Evolutionary conservation across 92 coral and sea anemone species (phyloP).

Genomic region (Palythoa heliodiscus): DNA sequence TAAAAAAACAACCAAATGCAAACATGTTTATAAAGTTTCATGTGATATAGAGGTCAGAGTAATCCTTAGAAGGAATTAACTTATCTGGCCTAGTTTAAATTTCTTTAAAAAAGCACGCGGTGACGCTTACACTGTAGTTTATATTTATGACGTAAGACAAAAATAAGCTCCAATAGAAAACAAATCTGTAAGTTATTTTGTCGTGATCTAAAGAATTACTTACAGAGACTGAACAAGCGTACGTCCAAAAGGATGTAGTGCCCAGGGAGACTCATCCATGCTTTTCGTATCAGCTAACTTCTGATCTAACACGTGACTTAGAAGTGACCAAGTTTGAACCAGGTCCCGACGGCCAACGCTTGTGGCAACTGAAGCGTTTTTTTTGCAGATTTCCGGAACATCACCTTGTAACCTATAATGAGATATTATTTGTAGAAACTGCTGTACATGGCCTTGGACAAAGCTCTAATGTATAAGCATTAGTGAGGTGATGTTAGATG

Average conservation of each 20-base stretch:
- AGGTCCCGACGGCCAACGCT: slow-evolving; percentile 93
- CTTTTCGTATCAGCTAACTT: slow-evolving; percentile 73
- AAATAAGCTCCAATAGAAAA: too few relatives aligned
- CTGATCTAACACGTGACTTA: slow-evolving; percentile 80
- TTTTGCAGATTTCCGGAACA: slow-evolving; percentile 85
- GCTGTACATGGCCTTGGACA: slow-evolving; percentile 5
- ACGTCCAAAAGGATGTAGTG: slow-evolving; percentile 94
- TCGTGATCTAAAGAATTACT: slow-evolving; percentile 35
- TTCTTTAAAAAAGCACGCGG: too few relatives aligned
- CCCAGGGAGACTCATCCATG: slow-evolving; percentile 95
- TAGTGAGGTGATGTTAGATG: background rate
- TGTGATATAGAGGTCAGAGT: too few relatives aligned
- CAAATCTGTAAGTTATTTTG: too few relatives aligned
- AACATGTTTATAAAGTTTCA: background rate
- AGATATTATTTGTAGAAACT: background rate
- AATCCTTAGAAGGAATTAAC: too few relatives aligned
- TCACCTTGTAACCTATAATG: slow-evolving; percentile 82
- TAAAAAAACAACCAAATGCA: slow-evolving; percentile 18
- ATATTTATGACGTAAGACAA: too few relatives aligned
- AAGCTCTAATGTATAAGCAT: slow-evolving; percentile 6
- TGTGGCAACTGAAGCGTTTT: slow-evolving; percentile 88
- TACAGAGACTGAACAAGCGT: slow-evolving; percentile 84
- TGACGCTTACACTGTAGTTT: too few relatives aligned
- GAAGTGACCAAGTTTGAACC: slow-evolving; percentile 96
- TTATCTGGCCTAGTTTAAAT: too few relatives aligned